Conservation (phyloP, 1,140 invertebrate species). For the Mizuhopecten yessoensis region DNA sequence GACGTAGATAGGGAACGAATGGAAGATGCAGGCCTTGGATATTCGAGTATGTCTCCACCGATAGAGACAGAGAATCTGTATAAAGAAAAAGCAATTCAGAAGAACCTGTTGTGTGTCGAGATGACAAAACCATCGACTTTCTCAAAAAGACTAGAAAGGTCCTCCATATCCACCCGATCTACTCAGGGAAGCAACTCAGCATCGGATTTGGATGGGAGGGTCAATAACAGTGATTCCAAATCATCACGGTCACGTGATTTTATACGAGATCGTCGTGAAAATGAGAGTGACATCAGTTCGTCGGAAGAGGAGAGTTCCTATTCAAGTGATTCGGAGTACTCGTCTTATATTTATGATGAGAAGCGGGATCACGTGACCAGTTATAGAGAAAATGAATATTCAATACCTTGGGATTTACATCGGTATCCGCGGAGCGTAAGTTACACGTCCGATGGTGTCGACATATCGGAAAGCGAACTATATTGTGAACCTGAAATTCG, state of each 20-base stretch:
- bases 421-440: not conserved
- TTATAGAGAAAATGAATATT: conserved; percentile 27
- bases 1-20: conserved; percentile 11
- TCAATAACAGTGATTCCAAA: not conserved
- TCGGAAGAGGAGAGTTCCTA: conserved; percentile 21
- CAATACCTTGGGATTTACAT: conserved; percentile 26
- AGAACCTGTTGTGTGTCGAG: not conserved
- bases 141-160: not conserved
- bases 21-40: not conserved
- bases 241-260: not conserved
- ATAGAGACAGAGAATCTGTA: not conserved
- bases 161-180: not conserved
- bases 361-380: not conserved
- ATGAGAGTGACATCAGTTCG: conserved; percentile 7
- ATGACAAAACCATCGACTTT: conserved; percentile 32
- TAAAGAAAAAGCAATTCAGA: conserved; percentile 40
- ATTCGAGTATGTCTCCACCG: conserved; percentile 2
- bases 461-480: not conserved
- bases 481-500: not conserved
- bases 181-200: conserved; percentile 30
- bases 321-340: not conserved
- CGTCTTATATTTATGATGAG: not conserved
- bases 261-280: not conserved
- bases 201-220: conserved; percentile 22
- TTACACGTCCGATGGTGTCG: not conserved